Percentiles rank a stretch among this genome's conserved stretches.
These are phyloP conservation scores for Polydrusus cervinus DNA, from an alignment of 2,888 invertebrate genomes.

Conservation along the genomic window DNA sequence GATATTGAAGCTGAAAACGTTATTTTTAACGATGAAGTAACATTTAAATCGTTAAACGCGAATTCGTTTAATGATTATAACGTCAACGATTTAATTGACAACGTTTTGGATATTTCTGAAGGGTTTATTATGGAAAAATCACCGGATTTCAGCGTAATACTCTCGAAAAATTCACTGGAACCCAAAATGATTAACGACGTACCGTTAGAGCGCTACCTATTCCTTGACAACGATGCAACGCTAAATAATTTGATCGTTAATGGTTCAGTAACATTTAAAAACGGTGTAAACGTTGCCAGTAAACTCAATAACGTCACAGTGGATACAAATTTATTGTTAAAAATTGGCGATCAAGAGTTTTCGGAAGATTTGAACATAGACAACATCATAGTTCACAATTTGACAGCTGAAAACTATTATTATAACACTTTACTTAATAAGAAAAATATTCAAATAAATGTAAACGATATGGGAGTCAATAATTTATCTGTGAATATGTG, in stretches of 20 bases:
- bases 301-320: conserved; percentile 64
- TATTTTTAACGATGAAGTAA: conserved; percentile 58
- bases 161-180: conserved; percentile 60
- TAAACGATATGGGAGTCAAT: conserved; percentile 57
- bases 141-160: conserved; percentile 58
- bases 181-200: conserved; percentile 64
- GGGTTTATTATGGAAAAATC: conserved; percentile 59
- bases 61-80: conserved; percentile 62
- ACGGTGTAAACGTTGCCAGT: conserved; percentile 61
- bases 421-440: not conserved
- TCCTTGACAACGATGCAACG: conserved; percentile 57
- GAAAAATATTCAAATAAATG: conserved; percentile 59
- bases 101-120: conserved; percentile 61
- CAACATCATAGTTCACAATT: conserved; percentile 27
- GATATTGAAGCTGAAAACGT: conserved; percentile 60
- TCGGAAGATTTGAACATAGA: conserved; percentile 38
- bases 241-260: conserved; percentile 62
- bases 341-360: conserved; percentile 67
- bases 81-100: conserved; percentile 60
- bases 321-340: conserved; percentile 63
- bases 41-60: conserved; percentile 61
- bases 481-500: conserved; percentile 57
- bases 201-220: conserved; percentile 59
- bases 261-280: conserved; percentile 63
- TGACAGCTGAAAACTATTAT: conserved; percentile 20